Evolutionary conservation across 2,888 invertebrate genomes (phyloP).

Genomic region (Ectemnius cavifrons): DNA sequence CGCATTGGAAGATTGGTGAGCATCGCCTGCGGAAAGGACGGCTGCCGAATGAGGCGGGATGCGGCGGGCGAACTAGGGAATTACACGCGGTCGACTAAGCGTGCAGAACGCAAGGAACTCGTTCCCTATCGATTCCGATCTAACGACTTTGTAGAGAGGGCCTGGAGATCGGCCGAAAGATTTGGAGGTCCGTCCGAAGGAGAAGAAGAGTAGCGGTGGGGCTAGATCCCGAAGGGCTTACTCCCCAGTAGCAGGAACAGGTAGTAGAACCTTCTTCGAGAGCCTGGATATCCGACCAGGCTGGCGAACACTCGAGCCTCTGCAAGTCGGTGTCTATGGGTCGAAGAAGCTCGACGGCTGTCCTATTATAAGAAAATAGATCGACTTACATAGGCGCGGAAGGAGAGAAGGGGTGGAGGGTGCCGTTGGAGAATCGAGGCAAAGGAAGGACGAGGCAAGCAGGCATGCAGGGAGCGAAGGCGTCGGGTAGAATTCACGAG

Average conservation of each 20-base stretch:
- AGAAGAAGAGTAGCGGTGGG: background rate
- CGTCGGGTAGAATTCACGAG: constrained; percentile 57
- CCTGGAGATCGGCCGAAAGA: constrained; percentile 27
- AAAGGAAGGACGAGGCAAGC: constrained; percentile 19
- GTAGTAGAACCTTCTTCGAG: constrained; percentile 47
- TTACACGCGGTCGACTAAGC: constrained; percentile 61
- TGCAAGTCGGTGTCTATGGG: constrained; percentile 16
- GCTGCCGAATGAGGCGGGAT: no score
- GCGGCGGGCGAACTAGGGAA: constrained; percentile 48
- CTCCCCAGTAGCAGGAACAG: constrained; percentile 52
- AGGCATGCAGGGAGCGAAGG: constrained; percentile 35
- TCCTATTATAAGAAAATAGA: constrained; percentile 71
- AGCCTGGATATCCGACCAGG: constrained; percentile 48
- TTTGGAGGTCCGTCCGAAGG: constrained; percentile 27
- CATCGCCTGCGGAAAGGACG: no score
- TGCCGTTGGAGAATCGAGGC: constrained; percentile 29
- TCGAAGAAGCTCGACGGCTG: constrained; percentile 37
- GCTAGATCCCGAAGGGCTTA: constrained; percentile 12
- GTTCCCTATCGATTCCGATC: constrained; percentile 56
- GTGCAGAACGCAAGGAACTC: constrained; percentile 58
- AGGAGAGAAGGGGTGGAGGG: constrained; percentile 19
- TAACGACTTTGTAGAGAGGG: constrained; percentile 24
- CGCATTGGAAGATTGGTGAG: no score
- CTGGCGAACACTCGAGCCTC: constrained; percentile 26
- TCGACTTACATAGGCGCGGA: constrained; percentile 64